These are phyloP conservation scores for Rhopalosiphum padi DNA, from an alignment of 1,140 invertebrate species.

Conservation along the genomic window DNA sequence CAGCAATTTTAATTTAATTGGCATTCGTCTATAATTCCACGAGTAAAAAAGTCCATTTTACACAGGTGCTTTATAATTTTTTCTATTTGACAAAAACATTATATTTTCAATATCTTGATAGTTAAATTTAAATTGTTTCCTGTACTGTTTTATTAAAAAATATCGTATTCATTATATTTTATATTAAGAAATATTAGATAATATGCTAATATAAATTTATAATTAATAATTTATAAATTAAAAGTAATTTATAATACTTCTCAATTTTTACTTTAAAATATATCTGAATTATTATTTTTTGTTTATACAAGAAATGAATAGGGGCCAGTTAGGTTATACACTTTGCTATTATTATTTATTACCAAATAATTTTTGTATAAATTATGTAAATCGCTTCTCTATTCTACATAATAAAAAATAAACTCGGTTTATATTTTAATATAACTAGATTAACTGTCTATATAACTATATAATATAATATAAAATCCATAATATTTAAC, in stretches of 20 bases:
- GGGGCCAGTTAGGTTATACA: background rate
- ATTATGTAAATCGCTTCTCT: background rate
- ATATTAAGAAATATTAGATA: background rate
- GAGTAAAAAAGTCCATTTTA: background rate
- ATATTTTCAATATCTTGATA: background rate
- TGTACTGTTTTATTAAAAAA: background rate
- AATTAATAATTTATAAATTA: background rate
- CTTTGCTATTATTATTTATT: background rate
- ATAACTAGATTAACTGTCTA: background rate
- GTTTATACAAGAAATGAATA: background rate
- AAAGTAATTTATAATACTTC: background rate
- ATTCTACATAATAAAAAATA: background rate
- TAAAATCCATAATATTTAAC: background rate
- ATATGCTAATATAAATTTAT: background rate
- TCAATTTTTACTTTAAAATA: slow-evolving; percentile 5
- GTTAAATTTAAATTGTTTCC: background rate
- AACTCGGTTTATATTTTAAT: background rate
- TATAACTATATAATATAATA: background rate
- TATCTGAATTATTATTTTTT: background rate
- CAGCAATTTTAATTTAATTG: too few relatives aligned
- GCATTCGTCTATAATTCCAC: background rate
- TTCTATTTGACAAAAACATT: background rate
- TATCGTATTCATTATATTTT: background rate
- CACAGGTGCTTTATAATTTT: background rate
- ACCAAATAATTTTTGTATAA: background rate